Evolutionary conservation across 2,113 vertebrate genomes (phyloP).

Genomic region (Baryphthengus martii): DNA sequence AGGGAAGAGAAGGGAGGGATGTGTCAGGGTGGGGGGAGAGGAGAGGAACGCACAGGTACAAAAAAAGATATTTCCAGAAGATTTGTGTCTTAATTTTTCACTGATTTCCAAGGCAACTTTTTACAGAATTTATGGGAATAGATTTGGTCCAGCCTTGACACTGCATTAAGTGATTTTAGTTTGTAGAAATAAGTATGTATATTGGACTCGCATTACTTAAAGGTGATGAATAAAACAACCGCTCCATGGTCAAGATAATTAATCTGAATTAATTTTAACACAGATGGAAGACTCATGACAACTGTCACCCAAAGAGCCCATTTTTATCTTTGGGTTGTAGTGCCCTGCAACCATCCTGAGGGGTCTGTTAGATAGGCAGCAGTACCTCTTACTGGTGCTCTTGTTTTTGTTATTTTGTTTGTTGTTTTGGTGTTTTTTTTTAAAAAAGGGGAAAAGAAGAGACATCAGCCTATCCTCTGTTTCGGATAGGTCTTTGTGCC

Average conservation of each 20-base stretch:
- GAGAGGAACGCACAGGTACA: neutral
- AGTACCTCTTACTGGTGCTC: neutral
- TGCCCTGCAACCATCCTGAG: neutral
- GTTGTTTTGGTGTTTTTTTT: neutral
- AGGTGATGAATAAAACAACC: neutral
- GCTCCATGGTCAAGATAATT: neutral
- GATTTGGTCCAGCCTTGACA: neutral
- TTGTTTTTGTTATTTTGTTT: neutral
- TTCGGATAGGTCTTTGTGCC: neutral
- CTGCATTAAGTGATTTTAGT: neutral
- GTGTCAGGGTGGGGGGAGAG: fast-evolving
- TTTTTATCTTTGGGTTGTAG: neutral
- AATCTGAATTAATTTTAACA: neutral
- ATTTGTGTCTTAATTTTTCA: neutral
- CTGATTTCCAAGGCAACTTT: neutral
- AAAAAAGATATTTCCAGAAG: neutral
- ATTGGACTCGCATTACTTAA: neutral
- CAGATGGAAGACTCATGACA: neutral
- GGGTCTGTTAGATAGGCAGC: neutral
- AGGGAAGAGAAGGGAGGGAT: neutral
- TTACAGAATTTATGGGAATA: neutral
- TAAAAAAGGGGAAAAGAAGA: fast-evolving
- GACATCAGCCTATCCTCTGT: neutral
- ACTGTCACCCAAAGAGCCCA: neutral
- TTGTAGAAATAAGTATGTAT: neutral